phyloP scores from a whole-genome alignment of 2,113 vertebrate genomes.

The Carollia perspicillata region DNA sequence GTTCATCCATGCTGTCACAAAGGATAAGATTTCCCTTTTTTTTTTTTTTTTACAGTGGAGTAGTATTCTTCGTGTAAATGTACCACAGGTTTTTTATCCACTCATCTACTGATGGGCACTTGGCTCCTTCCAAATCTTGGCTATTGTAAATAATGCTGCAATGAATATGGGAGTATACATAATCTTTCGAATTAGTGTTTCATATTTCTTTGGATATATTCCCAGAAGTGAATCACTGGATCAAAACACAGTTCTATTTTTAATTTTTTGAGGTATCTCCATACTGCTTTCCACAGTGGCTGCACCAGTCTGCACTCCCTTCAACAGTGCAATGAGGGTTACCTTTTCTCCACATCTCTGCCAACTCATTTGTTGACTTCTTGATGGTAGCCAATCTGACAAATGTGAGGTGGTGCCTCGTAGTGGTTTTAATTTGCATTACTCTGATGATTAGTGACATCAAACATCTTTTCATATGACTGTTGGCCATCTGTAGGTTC shows the following conservation, averaged over 20 bases:
- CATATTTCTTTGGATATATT: neutral
- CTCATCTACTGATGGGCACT: neutral
- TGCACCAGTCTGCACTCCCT: neutral
- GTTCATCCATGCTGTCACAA: neutral
- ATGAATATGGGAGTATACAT: neutral
- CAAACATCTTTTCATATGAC: neutral
- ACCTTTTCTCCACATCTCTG: neutral
- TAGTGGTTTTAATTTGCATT: neutral
- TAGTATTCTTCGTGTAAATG: neutral
- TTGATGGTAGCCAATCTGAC: neutral
- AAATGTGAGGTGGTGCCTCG: neutral
- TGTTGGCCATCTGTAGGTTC: neutral
- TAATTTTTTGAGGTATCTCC: neutral
- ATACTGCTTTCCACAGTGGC: neutral
- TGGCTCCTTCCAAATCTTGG: neutral
- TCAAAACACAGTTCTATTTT: neutral
- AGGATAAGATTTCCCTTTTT: neutral
- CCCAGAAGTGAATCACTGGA: neutral
- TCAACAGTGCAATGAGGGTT: neutral
- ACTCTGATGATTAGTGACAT: neutral
- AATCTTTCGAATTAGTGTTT: neutral
- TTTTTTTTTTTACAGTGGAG: neutral
- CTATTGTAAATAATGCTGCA: neutral
- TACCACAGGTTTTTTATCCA: neutral
- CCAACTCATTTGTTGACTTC: neutral